Base-by-base conservation (phyloP, 2,113 vertebrate genomes). In the Seriola aureovittata region DNA sequence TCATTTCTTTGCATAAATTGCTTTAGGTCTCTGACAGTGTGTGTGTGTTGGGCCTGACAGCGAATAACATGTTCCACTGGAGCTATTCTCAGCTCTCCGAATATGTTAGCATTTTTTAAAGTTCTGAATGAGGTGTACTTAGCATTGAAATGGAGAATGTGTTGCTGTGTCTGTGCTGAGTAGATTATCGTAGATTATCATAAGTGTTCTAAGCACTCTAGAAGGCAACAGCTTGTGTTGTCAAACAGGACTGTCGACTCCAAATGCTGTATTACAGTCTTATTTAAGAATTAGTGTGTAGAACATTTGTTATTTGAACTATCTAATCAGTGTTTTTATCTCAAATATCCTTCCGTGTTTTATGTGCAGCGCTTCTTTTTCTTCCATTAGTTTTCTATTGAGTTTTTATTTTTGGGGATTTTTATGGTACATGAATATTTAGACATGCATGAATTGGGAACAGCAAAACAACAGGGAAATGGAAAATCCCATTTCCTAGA, bases 181-280 rank as follows among this genome's bases (percentile, higher is more conserved):
- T 85, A 91, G 85, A 93, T 94, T 90, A 92, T 82, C 19, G 54
- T 44, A 89, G 86, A 91, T 90, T 88, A 90, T 85, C 81, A 69
- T 84, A 85, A 85, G 50, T 90, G 85, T 84, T 92, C 68, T 78
- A 68, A 34, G 68, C 74, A 62, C 62, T 66, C 54, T 70, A 5
- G 9, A 52, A 73, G 72, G 75, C 58, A 75, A 71, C 42, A 75
- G 68, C 50, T 65, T 69, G 60, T 78, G 78, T 84, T 83, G 52
- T 88, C 72, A 81, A 75, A 83, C 62, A 55, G 29, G 59, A 48
- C 50, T 68, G 75, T 70, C 0, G 32, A 80, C 52, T 46, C 12
- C 0, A 32, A 29, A 52, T 57, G 72, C 42, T 54, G 62, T 25
- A 44, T 42, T 36, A 55, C 23, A 69, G 25, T 77, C 69, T 65